Base-by-base conservation (phyloP, 1,140 invertebrate genomes). In the Pararge aegeria region DNA sequence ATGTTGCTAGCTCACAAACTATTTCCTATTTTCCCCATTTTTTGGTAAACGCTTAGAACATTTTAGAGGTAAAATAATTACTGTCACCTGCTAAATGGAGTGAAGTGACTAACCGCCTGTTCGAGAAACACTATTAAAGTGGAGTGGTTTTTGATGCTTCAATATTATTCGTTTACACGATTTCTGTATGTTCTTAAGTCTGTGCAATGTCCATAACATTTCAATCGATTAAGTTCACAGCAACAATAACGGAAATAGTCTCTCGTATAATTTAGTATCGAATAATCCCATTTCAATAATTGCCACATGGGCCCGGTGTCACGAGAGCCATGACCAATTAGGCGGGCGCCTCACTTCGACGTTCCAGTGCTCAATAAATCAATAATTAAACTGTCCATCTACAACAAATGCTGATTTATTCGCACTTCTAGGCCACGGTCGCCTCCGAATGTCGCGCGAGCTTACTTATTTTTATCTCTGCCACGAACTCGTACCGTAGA, bases 401-500 rank as follows among this genome's bases (percentile, higher is more conserved):
- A 83, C 73, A 63, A 76, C 81, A 80, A 86, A 87, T 83, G 69
- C 86, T 89, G 83, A 89, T 89, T 89, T 89, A 89, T 89, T 73
- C 58, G 54, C 66, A 68, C 77, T 73, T 75, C 72, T 82, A 76
- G 70, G 74, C 76, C 75, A 75, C 72, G 74, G 68, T 73, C 65
- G 69, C 66, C 68, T 72, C 67, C 64, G 64, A 74, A 74, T 70
- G 73, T 84, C 68, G 70, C 63, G 46, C 59, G 44, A 64, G 27
- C 29, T 49, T 29, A 37, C 50, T 24, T 60, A 30, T 49, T 54
- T 52, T 49, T 54, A 56, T 48, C 42, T 51, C 55, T 46, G 15
- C 30, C 44, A 34, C 24, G 66, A 50, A 60, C 18, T 46, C 63
- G 66, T 65, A 37, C 34, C n/a, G 34, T 37, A 37, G n/a, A n/a